Conservation (phyloP, 2,797 vertebrate species). For the Lindbergichthys nudifrons region DNA sequence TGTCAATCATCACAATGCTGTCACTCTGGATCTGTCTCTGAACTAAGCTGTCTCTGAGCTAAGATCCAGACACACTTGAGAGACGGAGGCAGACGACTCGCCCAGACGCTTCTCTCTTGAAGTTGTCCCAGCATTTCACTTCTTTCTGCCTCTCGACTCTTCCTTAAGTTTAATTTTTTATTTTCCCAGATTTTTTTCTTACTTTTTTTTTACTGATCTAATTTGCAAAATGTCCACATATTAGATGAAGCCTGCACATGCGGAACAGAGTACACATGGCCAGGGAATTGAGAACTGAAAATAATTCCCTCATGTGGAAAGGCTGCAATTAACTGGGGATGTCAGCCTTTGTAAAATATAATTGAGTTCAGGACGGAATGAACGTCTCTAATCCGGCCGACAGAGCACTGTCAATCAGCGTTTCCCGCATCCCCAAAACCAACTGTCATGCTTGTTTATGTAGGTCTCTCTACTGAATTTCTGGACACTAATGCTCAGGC, state of each 20-base stretch:
- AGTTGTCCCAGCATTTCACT: constrained; percentile 61
- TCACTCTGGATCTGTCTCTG: constrained; percentile 75
- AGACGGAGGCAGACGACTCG: constrained; percentile 54
- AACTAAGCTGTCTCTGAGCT: constrained; percentile 70
- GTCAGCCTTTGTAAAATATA: constrained; percentile 89
- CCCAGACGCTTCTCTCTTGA: constrained; percentile 64
- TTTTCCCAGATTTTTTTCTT: constrained; percentile 33
- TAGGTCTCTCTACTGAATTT: constrained; percentile 71
- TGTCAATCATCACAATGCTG: constrained; percentile 75
- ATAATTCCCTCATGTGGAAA: constrained; percentile 88
- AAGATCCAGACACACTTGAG: constrained; percentile 70
- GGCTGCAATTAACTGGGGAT: constrained; percentile 89
- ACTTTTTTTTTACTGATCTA: constrained; percentile 68
- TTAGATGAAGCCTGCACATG: constrained; percentile 80
- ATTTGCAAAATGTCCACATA: constrained; percentile 83
- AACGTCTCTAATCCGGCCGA: constrained; percentile 86
- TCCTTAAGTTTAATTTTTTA: constrained; percentile 45
- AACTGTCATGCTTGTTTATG: constrained; percentile 84
- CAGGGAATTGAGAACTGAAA: constrained; percentile 86
- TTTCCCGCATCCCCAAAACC: constrained; percentile 77
- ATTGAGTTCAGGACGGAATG: constrained; percentile 88
- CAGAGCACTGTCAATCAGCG: constrained; percentile 85
- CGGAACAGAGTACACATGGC: constrained; percentile 84
- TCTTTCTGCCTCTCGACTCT: constrained; percentile 55
- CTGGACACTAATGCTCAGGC: constrained; percentile 77